A percentile compares a stretch with the other conserved stretches of the same genome.
Conservation (phyloP, 1,140 invertebrate genomes). For the Drosophila erecta region DNA sequence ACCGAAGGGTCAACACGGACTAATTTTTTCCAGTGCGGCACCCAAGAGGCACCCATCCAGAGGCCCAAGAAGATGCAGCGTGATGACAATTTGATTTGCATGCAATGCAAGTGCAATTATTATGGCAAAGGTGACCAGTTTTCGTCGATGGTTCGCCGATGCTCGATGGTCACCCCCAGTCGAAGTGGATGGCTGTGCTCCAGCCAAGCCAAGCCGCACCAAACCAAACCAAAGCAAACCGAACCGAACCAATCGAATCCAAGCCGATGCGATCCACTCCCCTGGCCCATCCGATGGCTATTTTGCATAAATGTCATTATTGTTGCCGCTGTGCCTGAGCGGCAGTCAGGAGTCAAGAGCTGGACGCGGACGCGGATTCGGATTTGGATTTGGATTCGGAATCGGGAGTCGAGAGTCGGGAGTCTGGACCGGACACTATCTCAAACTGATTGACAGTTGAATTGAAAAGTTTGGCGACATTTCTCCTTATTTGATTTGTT, state of each 20-base stretch:
- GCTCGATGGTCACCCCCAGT: conserved; percentile 47
- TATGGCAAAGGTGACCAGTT: conserved; percentile 80
- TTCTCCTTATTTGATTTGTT: conserved; percentile 83
- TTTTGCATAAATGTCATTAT: conserved; percentile 83
- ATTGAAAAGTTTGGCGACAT: conserved; percentile 83
- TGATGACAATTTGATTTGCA: conserved; percentile 83
- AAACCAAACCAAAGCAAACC: conserved; percentile 1
- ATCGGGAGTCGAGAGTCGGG: conserved; percentile 7
- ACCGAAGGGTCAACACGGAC: neutral
- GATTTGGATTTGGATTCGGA: conserved; percentile 1
- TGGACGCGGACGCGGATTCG: neutral
- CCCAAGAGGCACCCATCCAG: conserved; percentile 23
- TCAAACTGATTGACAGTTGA: conserved; percentile 83
- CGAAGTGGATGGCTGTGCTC: conserved; percentile 5
- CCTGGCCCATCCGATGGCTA: conserved; percentile 33
- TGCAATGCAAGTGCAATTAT: conserved; percentile 83
- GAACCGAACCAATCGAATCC: neutral
- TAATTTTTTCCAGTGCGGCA: neutral
- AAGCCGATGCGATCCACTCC: conserved; percentile 12
- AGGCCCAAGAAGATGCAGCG: conserved; percentile 55
- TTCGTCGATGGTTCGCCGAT: conserved; percentile 49
- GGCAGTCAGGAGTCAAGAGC: conserved; percentile 13
- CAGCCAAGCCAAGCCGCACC: neutral
- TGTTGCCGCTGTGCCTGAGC: conserved; percentile 64
- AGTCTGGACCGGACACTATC: conserved; percentile 73